A percentile compares a stretch with the other conserved stretches of the same genome.
phyloP scores from a whole-genome alignment of 2,113 vertebrate species.

The Percopsis transmontana region DNA sequence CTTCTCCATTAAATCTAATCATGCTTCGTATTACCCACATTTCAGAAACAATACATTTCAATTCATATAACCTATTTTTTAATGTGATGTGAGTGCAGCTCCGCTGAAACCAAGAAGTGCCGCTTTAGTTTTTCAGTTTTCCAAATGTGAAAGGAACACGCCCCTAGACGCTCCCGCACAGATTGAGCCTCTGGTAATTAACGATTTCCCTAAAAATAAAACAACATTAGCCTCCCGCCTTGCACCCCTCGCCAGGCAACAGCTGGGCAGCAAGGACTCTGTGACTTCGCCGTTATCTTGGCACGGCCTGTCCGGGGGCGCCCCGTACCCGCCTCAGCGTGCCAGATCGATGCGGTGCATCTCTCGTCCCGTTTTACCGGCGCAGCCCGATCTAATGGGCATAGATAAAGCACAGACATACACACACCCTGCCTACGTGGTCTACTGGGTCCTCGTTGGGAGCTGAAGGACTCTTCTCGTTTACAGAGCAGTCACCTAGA shows the following conservation, averaged over 20 bases:
- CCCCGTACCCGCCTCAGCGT: constrained; percentile 10
- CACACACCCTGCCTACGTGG: constrained; percentile 5
- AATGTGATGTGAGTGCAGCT: not conserved
- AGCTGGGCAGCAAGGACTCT: constrained; percentile 78
- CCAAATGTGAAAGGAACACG: constrained; percentile 7
- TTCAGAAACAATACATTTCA: not conserved
- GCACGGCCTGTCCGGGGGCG: constrained; percentile 45
- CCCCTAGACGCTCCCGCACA: constrained; percentile 33
- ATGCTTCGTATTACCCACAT: constrained; percentile 3
- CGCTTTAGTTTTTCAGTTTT: constrained; percentile 4
- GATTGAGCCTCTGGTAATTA: constrained; percentile 61
- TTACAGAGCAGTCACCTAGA: constrained; percentile 61
- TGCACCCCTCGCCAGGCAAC: constrained; percentile 66
- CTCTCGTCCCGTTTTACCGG: constrained; percentile 46
- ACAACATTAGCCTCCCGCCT: constrained; percentile 74
- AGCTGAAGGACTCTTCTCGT: constrained; percentile 50
- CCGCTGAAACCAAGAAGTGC: too few species aligned
- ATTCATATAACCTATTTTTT: too few species aligned
- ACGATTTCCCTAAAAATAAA: constrained; percentile 78
- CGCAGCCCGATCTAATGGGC: constrained; percentile 50
- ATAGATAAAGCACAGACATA: constrained; percentile 35
- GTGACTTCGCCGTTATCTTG: constrained; percentile 67
- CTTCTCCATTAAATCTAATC: not conserved
- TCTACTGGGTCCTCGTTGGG: constrained; percentile 37
- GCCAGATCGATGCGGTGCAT: constrained; percentile 54